Evolutionary conservation across 2,888 invertebrate genomes (phyloP), one percentile per base, ranked within the genome.

Genomic region (Apamea anceps): DNA sequence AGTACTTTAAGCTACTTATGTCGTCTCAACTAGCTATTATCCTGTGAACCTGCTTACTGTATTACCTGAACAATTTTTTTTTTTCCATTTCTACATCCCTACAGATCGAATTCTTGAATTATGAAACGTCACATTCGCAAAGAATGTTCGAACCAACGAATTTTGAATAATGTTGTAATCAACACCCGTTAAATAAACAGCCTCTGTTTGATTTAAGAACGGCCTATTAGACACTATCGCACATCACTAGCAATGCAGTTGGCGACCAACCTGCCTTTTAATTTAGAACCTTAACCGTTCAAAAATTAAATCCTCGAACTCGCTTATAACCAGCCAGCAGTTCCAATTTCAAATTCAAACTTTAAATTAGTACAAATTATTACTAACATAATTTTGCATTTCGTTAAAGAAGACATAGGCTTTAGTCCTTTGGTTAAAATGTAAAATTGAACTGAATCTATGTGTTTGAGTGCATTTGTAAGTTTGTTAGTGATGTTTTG

Each of bases 281-380:
- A 89, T 87, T 86, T 82, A 82, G 81, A 88, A 86, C 89, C 87
- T 90, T 90, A 91, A 70, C 66, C 48, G 6, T 75, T 77, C 68
- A 51, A 79, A 45, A 84, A 89, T 87, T 87, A 84, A 85, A 88
- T 67, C 51, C 57, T 66, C 72, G 75, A 84, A 87, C 87, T 84
- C 85, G 90, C 92, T 90, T 91, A 91, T 91, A 90, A 91, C 92
- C 60, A 74, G 37, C 91, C 91, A 91, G 87, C 90, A 92, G 94
- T 95, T 95, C 93, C 91, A 93, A 94, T 95, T 95, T 94, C 95
- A 94, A 94, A 93, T 93, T 82, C 84, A 87, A 94, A 93, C 93
- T 93, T 94, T 94, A 93, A 94, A 94, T 94, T 93, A 85, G 85
- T 81, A 85, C 92, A 93, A 94, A 94, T 94, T 92, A 94, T 94